Conservation (phyloP, 1,140 invertebrate genomes). For the Ladona fulva region DNA sequence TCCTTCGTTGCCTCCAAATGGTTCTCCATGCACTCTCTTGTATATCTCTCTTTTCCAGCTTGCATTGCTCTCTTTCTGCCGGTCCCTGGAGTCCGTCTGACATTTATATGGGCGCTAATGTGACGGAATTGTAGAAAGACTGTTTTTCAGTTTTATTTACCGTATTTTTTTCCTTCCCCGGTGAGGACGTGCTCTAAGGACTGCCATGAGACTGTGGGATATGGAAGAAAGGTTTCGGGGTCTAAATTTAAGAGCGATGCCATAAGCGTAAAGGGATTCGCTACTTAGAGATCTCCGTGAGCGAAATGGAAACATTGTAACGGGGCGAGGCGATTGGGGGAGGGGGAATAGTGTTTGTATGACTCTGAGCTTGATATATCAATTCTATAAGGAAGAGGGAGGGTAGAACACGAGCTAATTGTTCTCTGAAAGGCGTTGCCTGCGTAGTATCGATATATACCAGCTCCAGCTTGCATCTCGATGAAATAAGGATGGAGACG, state of each 20-base stretch:
- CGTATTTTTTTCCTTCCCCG: neutral
- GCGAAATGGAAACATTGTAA: neutral
- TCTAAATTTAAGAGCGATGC: neutral
- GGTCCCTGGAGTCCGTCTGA: neutral
- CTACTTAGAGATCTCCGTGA: neutral
- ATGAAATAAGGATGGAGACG: too few relatives aligned
- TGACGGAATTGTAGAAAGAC: neutral
- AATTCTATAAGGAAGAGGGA: too few relatives aligned
- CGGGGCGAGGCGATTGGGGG: too few relatives aligned
- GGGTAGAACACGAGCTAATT: too few relatives aligned
- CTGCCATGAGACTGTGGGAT: neutral
- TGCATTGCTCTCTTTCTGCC: neutral
- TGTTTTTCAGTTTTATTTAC: neutral
- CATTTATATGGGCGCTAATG: constrained; percentile 9
- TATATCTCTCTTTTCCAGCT: neutral
- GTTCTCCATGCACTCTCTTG: neutral
- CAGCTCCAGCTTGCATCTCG: too few relatives aligned
- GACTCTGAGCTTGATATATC: too few relatives aligned
- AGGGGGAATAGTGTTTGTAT: too few relatives aligned
- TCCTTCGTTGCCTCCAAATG: too few relatives aligned
- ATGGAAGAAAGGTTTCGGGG: neutral
- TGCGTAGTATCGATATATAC: too few relatives aligned
- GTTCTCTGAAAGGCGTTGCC: too few relatives aligned
- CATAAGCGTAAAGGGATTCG: neutral
- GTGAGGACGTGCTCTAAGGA: neutral